These are phyloP conservation scores for Orchesella cincta DNA, from an alignment of 1,140 invertebrate genomes.

Conservation along the genomic window DNA sequence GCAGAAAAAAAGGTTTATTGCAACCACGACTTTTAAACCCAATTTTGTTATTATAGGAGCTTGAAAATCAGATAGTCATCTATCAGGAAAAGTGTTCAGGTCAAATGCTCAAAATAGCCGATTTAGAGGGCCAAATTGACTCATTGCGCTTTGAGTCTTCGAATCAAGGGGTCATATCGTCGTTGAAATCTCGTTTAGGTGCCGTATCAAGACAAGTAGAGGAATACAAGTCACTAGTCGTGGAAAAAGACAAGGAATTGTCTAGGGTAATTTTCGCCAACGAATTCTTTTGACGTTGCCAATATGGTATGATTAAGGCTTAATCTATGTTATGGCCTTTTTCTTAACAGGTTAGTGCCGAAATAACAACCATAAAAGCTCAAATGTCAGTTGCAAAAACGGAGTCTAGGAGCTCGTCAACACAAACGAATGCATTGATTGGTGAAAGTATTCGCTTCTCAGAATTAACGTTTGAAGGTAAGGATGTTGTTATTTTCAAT, in stretches of 20 bases:
- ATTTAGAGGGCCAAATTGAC: slow-evolving; percentile 42
- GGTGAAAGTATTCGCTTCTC: not conserved
- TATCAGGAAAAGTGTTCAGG: slow-evolving; percentile 36
- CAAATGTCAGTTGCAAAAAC: not conserved
- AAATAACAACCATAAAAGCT: not conserved
- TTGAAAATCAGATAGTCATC: slow-evolving; percentile 37
- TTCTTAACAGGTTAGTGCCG: not conserved
- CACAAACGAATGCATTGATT: not conserved
- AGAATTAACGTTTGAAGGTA: not conserved
- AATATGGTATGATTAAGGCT: too few relatives aligned
- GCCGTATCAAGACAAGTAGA: not conserved
- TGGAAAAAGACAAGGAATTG: not conserved
- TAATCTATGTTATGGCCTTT: not conserved
- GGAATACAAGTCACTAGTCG: not conserved
- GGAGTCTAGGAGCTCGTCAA: not conserved
- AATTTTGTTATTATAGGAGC: slow-evolving; percentile 26
- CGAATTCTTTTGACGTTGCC: not conserved
- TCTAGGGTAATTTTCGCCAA: not conserved
- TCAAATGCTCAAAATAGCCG: slow-evolving; percentile 26
- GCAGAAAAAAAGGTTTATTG: too few relatives aligned
- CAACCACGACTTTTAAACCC: too few relatives aligned
- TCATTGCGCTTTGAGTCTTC: slow-evolving; percentile 45
- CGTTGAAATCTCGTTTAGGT: not conserved
- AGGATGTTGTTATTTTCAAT: not conserved
- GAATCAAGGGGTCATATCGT: not conserved